Evolutionary conservation across 2,888 invertebrate species (phyloP).

Genomic region (Xestia xanthographa): DNA sequence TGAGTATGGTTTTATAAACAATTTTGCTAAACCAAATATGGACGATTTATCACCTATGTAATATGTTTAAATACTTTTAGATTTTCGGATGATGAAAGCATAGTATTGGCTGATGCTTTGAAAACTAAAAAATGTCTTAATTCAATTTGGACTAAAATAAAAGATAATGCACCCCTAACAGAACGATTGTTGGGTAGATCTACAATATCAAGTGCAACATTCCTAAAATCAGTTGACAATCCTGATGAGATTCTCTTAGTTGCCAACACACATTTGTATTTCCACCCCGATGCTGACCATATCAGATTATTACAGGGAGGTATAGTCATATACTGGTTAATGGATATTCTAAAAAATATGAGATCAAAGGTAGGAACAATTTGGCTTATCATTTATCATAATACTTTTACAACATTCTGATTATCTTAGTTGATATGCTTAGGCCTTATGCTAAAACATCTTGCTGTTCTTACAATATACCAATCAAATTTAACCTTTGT

Average conservation of each 20-base stretch:
- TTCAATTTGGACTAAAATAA: constrained; percentile 91
- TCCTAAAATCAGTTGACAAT: constrained; percentile 91
- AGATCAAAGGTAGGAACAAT: constrained; percentile 75
- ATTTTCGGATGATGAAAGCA: constrained; percentile 87
- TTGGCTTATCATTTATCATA: neutral
- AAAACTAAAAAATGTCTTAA: constrained; percentile 87
- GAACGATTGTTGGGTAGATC: constrained; percentile 91
- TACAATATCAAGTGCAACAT: constrained; percentile 92
- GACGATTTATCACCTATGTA: neutral
- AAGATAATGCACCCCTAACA: constrained; percentile 89
- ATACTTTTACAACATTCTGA: too few species aligned
- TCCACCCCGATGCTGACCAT: constrained; percentile 97
- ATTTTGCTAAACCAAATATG: neutral
- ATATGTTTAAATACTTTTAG: constrained; percentile 74
- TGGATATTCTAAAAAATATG: constrained; percentile 87
- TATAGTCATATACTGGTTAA: constrained; percentile 93
- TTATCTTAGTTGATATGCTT: too few species aligned
- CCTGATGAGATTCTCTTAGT: constrained; percentile 91
- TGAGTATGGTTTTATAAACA: constrained; percentile 81
- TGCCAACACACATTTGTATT: constrained; percentile 98
- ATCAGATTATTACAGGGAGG: constrained; percentile 96
- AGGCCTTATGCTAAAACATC: neutral
- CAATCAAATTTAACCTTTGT: neutral
- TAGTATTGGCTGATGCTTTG: constrained; percentile 91
- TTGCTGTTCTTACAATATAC: neutral